Conservation (phyloP, 2,113 vertebrate species). For the Illadopsis cleaveri region DNA sequence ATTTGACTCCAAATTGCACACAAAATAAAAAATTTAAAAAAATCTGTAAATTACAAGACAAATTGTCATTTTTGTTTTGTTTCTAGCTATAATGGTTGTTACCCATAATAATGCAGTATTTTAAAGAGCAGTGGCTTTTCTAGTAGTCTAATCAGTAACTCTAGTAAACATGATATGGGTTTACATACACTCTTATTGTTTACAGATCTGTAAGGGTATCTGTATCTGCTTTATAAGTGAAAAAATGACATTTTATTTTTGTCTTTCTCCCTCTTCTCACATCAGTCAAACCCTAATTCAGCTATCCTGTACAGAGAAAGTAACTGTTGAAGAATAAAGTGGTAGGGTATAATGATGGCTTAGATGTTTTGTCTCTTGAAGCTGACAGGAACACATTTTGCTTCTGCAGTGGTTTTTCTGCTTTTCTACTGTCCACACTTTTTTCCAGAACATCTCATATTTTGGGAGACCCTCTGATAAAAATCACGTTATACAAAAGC, state of each 20-base stretch:
- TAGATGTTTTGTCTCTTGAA: not conserved
- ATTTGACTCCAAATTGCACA: not conserved
- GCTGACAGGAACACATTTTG: not conserved
- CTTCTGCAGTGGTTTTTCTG: fast-evolving
- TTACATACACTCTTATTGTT: not conserved
- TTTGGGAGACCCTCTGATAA: not conserved
- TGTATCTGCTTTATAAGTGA: not conserved
- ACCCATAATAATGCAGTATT: not conserved
- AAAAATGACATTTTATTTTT: not conserved
- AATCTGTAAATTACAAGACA: not conserved
- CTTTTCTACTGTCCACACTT: fast-evolving
- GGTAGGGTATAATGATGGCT: not conserved
- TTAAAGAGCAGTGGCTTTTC: not conserved
- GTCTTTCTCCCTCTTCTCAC: not conserved
- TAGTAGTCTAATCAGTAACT: not conserved
- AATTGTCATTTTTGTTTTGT: not conserved
- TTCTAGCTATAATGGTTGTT: not conserved
- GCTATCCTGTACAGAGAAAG: not conserved
- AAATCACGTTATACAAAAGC: not conserved
- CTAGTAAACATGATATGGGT: not conserved
- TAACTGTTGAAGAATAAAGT: not conserved
- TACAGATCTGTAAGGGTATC: not conserved
- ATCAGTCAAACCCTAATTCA: not conserved
- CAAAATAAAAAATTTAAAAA: not conserved
- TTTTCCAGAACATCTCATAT: not conserved